These are phyloP conservation scores for Cinclus mexicanus DNA, from an alignment of 2,113 vertebrate genomes.

Conservation along the genomic window DNA sequence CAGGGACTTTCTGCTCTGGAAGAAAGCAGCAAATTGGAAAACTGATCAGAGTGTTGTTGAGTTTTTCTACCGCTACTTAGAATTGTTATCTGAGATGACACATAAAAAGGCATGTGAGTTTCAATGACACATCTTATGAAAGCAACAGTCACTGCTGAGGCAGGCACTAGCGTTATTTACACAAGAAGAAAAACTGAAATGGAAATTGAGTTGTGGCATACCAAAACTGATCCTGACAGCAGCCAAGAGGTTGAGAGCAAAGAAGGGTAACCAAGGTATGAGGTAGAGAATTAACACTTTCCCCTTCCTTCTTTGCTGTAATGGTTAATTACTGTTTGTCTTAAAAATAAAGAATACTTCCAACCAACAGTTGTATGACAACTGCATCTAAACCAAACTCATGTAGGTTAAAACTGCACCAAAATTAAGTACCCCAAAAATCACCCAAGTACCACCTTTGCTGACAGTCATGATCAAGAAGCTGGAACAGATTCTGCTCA, in stretches of 20 bases:
- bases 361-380: background rate
- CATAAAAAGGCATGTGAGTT: background rate
- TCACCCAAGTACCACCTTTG: background rate
- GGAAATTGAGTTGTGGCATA: background rate
- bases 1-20: background rate
- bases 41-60: background rate
- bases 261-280: background rate
- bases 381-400: background rate
- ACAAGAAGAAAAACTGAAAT: background rate
- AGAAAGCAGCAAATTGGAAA: background rate
- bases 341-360: background rate
- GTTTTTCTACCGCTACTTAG: background rate
- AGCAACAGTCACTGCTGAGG: background rate
- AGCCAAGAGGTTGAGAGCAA: background rate
- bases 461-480: background rate
- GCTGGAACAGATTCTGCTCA: background rate
- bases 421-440: background rate
- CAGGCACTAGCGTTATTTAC: background rate
- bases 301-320: background rate
- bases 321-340: background rate
- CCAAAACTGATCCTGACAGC: background rate
- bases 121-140: background rate
- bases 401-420: background rate
- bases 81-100: background rate
- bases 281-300: background rate